A percentile compares a stretch with the other conserved stretches of the same genome.
phyloP scores from a whole-genome alignment of 64 coral and sea anemone species.

The Montipora cactus region DNA sequence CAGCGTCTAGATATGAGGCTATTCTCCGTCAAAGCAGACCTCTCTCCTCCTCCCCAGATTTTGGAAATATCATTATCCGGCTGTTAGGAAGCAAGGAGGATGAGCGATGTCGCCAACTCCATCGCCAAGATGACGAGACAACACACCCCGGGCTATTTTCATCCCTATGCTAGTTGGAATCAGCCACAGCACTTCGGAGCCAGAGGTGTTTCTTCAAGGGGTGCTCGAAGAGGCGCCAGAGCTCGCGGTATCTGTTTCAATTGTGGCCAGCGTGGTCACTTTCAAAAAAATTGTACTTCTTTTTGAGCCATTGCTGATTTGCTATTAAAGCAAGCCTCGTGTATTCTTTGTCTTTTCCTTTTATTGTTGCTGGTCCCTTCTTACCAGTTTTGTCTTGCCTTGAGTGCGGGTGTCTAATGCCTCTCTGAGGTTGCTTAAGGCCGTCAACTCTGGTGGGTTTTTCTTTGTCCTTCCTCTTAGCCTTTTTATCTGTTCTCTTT shows the following conservation, averaged over 20 bases:
- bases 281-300: slow-evolving; percentile 19
- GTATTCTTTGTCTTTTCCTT: neutral
- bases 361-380: neutral
- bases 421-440: too few relatives aligned
- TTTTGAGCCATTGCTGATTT: neutral
- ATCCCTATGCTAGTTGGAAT: slow-evolving; percentile 29
- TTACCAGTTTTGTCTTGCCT: neutral
- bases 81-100: slow-evolving; percentile 58
- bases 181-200: neutral
- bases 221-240: neutral
- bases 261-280: slow-evolving; percentile 31
- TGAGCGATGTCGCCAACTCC: slow-evolving; percentile 23
- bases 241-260: neutral
- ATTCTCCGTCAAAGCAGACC: slow-evolving; percentile 52
- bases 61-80: slow-evolving; percentile 59
- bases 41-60: neutral
- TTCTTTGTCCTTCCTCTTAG: too few relatives aligned
- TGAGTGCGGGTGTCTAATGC: too few relatives aligned
- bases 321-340: neutral
- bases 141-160: neutral
- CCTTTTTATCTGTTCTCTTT: neutral
- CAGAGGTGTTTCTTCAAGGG: neutral
- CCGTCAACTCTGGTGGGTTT: too few relatives aligned
- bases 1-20: slow-evolving; percentile 44
- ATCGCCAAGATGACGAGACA: slow-evolving; percentile 55